Conservation (phyloP, 1,140 invertebrate genomes). For the Bactericera cockerelli region DNA sequence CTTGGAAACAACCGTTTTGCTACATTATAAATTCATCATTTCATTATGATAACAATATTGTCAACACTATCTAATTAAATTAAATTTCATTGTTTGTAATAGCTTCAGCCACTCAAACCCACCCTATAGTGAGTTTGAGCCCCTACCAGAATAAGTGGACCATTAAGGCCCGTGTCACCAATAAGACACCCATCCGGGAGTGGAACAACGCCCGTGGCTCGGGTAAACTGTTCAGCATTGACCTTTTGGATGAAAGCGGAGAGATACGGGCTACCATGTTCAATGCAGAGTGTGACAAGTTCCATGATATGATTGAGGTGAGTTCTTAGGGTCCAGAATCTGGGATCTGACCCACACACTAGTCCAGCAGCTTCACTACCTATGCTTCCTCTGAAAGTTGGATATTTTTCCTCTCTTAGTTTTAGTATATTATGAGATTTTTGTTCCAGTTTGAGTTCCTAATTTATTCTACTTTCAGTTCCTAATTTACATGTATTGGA, state of each 20-base stretch:
- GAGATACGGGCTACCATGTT: conserved; percentile 93
- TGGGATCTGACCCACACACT: conserved; percentile 9
- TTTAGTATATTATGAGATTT: background rate
- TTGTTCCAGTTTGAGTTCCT: too few species aligned
- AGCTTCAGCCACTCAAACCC: conserved; percentile 17
- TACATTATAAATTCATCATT: too few species aligned
- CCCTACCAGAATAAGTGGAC: conserved; percentile 91
- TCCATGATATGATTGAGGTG: conserved; percentile 55
- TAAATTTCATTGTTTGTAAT: too few species aligned
- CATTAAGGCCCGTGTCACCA: conserved; percentile 77
- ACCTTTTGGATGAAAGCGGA: conserved; percentile 81
- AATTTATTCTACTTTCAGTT: too few species aligned
- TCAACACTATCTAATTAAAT: too few species aligned
- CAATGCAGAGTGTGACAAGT: conserved; percentile 77
- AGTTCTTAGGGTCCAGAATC: too few species aligned
- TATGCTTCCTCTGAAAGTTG: background rate
- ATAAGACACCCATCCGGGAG: conserved; percentile 62
- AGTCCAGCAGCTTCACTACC: background rate
- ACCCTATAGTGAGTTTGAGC: conserved; percentile 62
- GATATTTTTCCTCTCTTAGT: background rate
- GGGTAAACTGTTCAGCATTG: conserved; percentile 86
- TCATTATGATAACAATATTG: too few species aligned
- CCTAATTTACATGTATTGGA: too few species aligned
- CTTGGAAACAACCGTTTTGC: too few species aligned
- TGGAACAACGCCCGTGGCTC: conserved; percentile 86